Evolutionary conservation across 2,113 vertebrate genomes (phyloP).

Genomic region (Podiceps cristatus): DNA sequence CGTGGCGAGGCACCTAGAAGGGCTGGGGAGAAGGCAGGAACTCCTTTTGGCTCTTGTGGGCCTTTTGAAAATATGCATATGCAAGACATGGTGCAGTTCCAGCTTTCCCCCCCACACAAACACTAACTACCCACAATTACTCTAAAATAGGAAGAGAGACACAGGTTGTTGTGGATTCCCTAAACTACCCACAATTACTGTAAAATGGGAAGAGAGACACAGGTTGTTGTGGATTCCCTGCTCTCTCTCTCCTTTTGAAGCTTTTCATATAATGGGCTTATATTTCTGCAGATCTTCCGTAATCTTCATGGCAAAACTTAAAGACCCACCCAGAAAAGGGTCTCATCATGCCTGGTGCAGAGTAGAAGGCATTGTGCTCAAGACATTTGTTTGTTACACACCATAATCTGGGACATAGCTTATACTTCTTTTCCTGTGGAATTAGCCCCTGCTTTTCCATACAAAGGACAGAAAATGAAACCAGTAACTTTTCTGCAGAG

Average conservation of each 20-base stretch:
- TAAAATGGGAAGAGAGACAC: not conserved
- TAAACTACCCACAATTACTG: not conserved
- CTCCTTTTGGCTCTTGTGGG: not conserved
- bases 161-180: too few relatives aligned
- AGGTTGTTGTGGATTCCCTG: not conserved
- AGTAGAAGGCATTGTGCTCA: not conserved
- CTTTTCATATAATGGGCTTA: not conserved
- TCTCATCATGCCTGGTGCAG: not conserved
- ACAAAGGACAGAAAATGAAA: not conserved
- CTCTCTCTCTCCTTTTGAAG: not conserved
- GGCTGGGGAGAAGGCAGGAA: not conserved
- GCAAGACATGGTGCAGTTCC: not conserved
- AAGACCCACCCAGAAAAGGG: not conserved
- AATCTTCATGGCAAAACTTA: not conserved
- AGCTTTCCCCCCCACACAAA: accelerated
- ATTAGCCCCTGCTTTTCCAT: not conserved
- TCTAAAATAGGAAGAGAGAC: not conserved
- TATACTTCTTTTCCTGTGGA: not conserved
- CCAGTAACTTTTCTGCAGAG: not conserved
- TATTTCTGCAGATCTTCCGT: not conserved
- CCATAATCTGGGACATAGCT: not conserved
- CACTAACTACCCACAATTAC: not conserved
- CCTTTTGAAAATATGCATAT: not conserved
- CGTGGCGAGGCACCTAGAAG: not conserved
- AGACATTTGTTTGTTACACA: not conserved